Base-by-base conservation (phyloP, 1,140 invertebrate genomes). In the Papilio dardanus region DNA sequence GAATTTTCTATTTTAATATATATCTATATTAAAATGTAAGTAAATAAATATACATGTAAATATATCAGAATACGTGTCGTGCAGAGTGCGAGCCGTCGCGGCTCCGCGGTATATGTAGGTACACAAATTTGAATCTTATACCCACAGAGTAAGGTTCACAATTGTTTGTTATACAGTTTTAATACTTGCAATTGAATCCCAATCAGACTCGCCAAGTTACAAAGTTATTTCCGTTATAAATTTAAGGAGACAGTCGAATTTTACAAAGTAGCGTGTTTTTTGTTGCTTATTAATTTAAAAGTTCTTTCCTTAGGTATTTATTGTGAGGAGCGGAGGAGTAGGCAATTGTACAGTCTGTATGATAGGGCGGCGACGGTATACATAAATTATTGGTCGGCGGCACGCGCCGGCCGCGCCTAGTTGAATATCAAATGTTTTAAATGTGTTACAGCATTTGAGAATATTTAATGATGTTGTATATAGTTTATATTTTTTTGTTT, bases 401-500 rank as follows among this genome's bases (percentile, higher is more conserved):
- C 79, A 75, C 83, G 82, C 77, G 77, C 58, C 77, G 79, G 74
- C 81, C 86, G 85, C 83, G 90, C 83, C 88, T 92, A 92, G 91
- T 93, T 93, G 89, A 93, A 91, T 89, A 92, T 93, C 80, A 93
- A 92, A 92, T 93, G 90, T 91, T 93, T 93, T 93, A 93, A 92
- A 93, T 92, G 91, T 93, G 91, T 93, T 93, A 93, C 88, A 91
- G 89, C 91, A 93, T 93, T 93, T 92, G 91, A 93, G 88, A 90
- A 93, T 93, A 91, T 93, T 93, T 93, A 92, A 93, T 88, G 87
- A 93, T 91, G 89, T 91, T 93, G 91, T 92, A 93, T 92, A 93
- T 93, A 93, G 88, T 92, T 93, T 92, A 92, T 92, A 91, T 92
- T 92, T 91, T 92, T 92, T 92, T 92, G 88, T 92, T 92, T 73